Evolutionary conservation across 1,140 invertebrate genomes (phyloP).

Genomic region (Drosophila burlai): DNA sequence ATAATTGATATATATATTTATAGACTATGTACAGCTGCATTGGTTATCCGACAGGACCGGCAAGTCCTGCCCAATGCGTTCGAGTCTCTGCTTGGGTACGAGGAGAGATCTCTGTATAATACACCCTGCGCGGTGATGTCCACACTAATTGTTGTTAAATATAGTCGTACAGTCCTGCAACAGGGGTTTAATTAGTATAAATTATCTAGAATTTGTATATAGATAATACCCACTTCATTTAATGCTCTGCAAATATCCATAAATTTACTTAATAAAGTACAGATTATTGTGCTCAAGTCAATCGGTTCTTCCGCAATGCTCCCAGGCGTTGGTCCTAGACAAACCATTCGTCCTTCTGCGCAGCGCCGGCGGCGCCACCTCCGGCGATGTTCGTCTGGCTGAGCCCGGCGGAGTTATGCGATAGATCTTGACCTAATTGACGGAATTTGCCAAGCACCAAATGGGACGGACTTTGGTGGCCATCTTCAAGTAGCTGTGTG

Average conservation of each 20-base stretch:
- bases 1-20: conserved; percentile 59
- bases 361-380: conserved; percentile 76
- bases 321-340: conserved; percentile 85
- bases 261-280: conserved; percentile 80
- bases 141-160: conserved; percentile 81
- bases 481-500: conserved; percentile 85
- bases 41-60: conserved; percentile 79
- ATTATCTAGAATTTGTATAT: too few species aligned
- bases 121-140: conserved; percentile 85
- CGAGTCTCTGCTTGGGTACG: conserved; percentile 84
- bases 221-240: conserved; percentile 77
- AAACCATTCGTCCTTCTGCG: conserved; percentile 90
- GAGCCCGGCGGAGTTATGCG: conserved; percentile 74
- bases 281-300: conserved; percentile 83
- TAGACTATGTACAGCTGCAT: conserved; percentile 81
- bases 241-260: conserved; percentile 85
- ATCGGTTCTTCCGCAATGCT: conserved; percentile 56
- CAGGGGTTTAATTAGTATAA: not conserved
- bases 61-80: conserved; percentile 67
- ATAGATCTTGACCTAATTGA: conserved; percentile 85
- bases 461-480: conserved; percentile 86
- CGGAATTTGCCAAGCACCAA: conserved; percentile 85
- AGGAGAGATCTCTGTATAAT: conserved; percentile 81
- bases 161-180: conserved; percentile 84
- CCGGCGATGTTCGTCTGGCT: conserved; percentile 78